Evolutionary conservation across 1,140 invertebrate species (phyloP), one percentile per base, ranked within the genome.

Genomic region (Matsumurasca onukii): DNA sequence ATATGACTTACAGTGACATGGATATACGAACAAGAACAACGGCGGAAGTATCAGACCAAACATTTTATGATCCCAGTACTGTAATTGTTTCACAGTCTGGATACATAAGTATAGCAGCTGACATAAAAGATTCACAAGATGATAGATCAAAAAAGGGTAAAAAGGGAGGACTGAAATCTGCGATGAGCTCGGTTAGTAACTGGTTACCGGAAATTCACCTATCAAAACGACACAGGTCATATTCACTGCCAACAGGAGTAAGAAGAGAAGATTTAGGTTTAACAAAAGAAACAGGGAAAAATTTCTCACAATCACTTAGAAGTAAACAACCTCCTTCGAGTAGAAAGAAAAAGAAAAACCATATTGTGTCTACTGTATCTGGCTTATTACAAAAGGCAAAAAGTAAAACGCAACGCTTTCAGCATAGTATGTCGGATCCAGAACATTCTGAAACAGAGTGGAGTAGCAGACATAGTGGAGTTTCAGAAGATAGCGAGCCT

Each of bases 181-280:
- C 91, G 0, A 91, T 93, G 87, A 90, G 84, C 75, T 89, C 89
- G 1, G 86, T 92, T 73, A 91, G 86, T 74, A 88, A 87, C 74
- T 91, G 92, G 86, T 78, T 95, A 31, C 91, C 91, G 0, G 91
- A 93, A 76, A 81, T 94, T 69, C 90, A 92, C 79, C 79, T 94
- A 51, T 84, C 86, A 5, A 92, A 90, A 78, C 82, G 91, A 69
- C 86, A 89, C 78, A 82, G 92, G 73, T 94, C 91, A 29, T 88
- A 92, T 75, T 93, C 91, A 0, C 81, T 94, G 69, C 91, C 92
- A 0, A 82, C 87, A 20, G 86, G 86, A 57, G 86, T 88, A n/a
- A 83, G 87, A 69, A 81, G 82, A 62, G 82, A 86, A 72, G 84
- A 86, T 74, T 73, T 84, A 1, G 83, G 85, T 1, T 45, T 67